These are phyloP conservation scores for Amniataba percoides DNA, from an alignment of 2,797 vertebrate species.

Conservation along the genomic window DNA sequence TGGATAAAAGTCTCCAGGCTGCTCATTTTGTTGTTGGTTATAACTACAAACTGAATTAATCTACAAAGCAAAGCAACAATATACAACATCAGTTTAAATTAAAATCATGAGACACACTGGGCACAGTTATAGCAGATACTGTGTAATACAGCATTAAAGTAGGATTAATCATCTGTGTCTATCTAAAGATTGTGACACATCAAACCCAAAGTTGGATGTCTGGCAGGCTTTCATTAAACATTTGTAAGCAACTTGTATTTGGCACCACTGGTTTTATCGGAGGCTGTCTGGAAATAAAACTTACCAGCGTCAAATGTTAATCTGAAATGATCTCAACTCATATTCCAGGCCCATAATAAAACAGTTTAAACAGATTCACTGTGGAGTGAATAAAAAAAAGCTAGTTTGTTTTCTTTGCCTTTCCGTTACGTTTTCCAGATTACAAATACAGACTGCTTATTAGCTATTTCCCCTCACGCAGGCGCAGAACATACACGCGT, in stretches of 20 bases:
- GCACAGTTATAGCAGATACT: background rate
- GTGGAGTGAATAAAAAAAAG: background rate
- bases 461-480: slow-evolving; percentile 27
- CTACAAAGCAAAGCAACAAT: slow-evolving; percentile 9
- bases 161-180: background rate
- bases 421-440: slow-evolving; percentile 25
- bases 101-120: background rate
- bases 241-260: slow-evolving; percentile 3
- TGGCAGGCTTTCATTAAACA: background rate
- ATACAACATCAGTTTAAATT: slow-evolving; percentile 2
- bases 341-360: background rate
- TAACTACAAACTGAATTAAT: slow-evolving; percentile 5
- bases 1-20: background rate
- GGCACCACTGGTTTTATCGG: background rate
- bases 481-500: background rate
- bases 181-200: background rate
- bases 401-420: slow-evolving; percentile 6
- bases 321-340: background rate
- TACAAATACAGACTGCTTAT: slow-evolving; percentile 32
- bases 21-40: background rate
- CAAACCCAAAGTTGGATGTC: background rate
- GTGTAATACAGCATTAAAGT: slow-evolving; percentile 14
- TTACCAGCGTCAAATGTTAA: background rate
- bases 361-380: background rate
- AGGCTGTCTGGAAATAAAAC: background rate